Conservation (phyloP, 2,113 vertebrate species). For the Alouatta palliata region DNA sequence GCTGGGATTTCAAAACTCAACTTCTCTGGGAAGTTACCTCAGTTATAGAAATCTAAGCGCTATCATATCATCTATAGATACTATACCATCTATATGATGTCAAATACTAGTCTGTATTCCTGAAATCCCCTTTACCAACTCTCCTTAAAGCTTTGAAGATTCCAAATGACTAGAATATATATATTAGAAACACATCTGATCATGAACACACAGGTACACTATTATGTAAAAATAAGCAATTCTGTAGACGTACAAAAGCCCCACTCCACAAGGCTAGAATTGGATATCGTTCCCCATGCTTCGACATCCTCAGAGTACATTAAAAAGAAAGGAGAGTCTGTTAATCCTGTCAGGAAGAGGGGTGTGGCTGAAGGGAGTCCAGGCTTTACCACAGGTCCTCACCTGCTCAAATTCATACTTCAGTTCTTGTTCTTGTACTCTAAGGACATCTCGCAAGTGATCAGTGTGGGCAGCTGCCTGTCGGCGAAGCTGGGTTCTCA, state of each 20-base stretch:
- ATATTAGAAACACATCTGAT: not conserved
- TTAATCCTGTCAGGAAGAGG: not conserved
- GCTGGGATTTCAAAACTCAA: not conserved
- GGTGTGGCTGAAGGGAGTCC: not conserved
- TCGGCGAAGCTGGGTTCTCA: constrained; percentile 97
- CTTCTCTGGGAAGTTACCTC: not conserved
- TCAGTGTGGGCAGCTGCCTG: constrained; percentile 97
- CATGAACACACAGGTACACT: not conserved
- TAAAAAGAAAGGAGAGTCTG: not conserved
- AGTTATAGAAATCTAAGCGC: not conserved
- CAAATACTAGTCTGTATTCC: not conserved
- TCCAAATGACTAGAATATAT: not conserved
- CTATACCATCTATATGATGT: not conserved
- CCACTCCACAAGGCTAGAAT: not conserved
- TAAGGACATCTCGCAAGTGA: constrained; percentile 94
- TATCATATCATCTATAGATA: not conserved
- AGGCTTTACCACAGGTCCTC: not conserved
- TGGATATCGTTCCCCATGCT: not conserved
- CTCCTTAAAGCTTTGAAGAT: not conserved
- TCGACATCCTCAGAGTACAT: not conserved
- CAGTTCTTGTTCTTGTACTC: constrained; percentile 95
- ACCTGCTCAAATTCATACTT: constrained; percentile 93
- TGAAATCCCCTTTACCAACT: not conserved
- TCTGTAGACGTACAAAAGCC: not conserved
- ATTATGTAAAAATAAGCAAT: not conserved